Conservation (phyloP, 2,113 vertebrate genomes). For the Mirounga angustirostris region DNA sequence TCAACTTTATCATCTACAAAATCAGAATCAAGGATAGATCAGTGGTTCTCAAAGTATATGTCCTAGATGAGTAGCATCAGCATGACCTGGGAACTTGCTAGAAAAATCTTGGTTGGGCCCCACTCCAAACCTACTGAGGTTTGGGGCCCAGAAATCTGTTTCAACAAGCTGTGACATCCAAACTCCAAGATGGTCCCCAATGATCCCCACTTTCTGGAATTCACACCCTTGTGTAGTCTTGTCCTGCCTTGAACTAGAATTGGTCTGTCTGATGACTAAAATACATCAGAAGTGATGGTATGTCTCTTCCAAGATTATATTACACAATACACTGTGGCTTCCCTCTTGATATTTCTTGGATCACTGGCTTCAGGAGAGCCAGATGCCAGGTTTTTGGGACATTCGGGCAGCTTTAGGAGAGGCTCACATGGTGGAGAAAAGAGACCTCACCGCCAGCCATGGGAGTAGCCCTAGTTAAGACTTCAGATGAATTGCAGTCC, state of each 20-base stretch:
- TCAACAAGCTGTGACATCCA: background rate
- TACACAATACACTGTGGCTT: background rate
- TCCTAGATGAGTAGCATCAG: background rate
- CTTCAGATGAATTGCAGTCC: background rate
- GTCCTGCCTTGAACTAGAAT: background rate
- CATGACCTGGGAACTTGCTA: background rate
- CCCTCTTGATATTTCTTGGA: background rate
- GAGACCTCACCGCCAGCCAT: background rate
- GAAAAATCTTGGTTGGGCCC: background rate
- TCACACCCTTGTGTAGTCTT: background rate
- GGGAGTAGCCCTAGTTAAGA: background rate
- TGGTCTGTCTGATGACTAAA: slow-evolving; percentile 37
- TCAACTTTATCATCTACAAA: background rate
- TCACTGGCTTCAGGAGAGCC: background rate
- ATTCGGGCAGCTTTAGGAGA: background rate
- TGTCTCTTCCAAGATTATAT: background rate
- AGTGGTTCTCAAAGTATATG: background rate
- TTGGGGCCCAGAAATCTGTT: background rate
- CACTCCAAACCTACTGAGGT: background rate
- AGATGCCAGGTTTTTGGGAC: background rate
- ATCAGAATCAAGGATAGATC: background rate
- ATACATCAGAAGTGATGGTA: background rate
- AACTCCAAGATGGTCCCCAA: background rate
- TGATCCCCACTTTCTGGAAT: background rate
- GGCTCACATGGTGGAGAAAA: background rate